A percentile compares a stretch with the other conserved stretches of the same genome.
phyloP scores from a whole-genome alignment of 2,888 invertebrate genomes.

The Macrophya annulata region DNA sequence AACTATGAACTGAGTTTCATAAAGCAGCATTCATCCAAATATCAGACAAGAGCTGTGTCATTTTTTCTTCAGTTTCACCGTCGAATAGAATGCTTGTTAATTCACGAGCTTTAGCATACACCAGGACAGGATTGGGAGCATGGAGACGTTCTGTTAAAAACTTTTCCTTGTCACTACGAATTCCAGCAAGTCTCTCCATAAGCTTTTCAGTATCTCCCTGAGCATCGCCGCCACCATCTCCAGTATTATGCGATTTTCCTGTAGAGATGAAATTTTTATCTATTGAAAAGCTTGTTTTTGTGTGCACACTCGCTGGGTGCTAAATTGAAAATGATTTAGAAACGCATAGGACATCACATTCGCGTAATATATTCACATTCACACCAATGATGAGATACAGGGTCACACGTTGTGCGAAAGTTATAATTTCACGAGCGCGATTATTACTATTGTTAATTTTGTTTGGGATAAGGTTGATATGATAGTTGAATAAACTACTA shows the following conservation, averaged over 20 bases:
- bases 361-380: not conserved
- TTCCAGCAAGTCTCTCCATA: constrained; percentile 65
- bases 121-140: constrained; percentile 72
- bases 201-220: constrained; percentile 57
- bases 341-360: not conserved
- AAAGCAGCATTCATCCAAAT: constrained; percentile 64
- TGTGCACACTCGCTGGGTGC: not conserved
- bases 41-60: constrained; percentile 59
- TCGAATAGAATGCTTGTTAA: constrained; percentile 63
- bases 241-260: constrained; percentile 32
- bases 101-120: constrained; percentile 67
- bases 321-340: not conserved
- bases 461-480: not conserved
- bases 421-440: not conserved
- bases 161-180: constrained; percentile 67
- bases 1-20: not conserved
- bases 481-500: constrained; percentile 46
- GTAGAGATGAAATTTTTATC: not conserved
- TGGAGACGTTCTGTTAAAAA: constrained; percentile 68
- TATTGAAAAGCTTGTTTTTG: not conserved
- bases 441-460: not conserved
- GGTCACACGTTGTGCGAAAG: not conserved
- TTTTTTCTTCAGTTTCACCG: constrained; percentile 61
- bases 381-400: not conserved
- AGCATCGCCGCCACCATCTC: not conserved